Base-by-base conservation (phyloP, 2,888 invertebrate species). In the Anticlea derivata region DNA sequence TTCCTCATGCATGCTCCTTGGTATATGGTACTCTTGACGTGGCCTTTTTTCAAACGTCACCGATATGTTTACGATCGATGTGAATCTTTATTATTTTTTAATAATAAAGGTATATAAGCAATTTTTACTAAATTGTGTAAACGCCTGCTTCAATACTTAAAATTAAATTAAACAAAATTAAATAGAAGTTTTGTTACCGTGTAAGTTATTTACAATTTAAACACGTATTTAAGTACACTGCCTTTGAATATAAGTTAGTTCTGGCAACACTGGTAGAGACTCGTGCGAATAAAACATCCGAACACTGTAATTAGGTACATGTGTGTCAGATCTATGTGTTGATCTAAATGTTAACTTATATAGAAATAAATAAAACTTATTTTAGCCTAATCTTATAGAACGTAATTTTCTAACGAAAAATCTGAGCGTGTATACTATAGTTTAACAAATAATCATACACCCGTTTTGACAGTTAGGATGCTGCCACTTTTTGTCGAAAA, bases 171-270 rank as follows among this genome's bases (percentile, higher is more conserved):
- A 59, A 61, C 51, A 59, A 41, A 44, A 54, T 48, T 37, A 43
- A 51, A 49, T 43, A 50, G 27, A 27, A 35, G n/a, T 33, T 50
- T 55, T 50, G 31, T 50, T 40, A 54, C 43, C 49, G 53, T 39
- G 44, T 52, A 55, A 48, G 30, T 23, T 57, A 47, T 50, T 34
- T 55, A 55, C 51, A 57, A 41, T 43, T 39, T 50, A 31, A 40
- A 45, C 30, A 45, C 22, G 54, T 48, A 57, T 60, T 73, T 79
- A 80, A 80, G 80, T 80, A 80, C 80, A 67, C 73, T 66, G 80
- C 80, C 80, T 61, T 65, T 65, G 63, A 51, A 61, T 41, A 59
- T 55, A 54, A 48, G 2, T 55, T 58, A 59, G 49, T 50, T 44
- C 62, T 62, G 65, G 64, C 66, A 67, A 62, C 65, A 68, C 59